Evolutionary conservation across 2,797 vertebrate genomes (phyloP), one percentile per base, ranked within the genome.

Genomic region (Hylomyscus alleni): DNA sequence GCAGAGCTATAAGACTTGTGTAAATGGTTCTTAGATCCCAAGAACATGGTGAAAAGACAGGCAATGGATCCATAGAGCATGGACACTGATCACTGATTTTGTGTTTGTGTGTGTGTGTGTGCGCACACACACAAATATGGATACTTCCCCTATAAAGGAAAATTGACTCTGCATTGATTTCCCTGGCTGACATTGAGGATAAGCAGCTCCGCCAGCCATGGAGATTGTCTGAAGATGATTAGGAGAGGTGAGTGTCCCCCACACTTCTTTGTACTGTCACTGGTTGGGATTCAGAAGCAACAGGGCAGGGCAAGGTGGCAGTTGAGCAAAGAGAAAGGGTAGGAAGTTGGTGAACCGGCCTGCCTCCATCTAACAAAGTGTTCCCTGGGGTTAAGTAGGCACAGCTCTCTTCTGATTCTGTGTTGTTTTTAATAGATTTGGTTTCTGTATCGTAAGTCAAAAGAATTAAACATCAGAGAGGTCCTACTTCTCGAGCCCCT

Each of bases 1-100:
- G 96, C 94, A n/a, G 88, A 73, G 0, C 94, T 97, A 91, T 94
- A 67, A 56, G 19, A 56, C 91, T 92, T 83, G 94, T 93, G 50
- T 54, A 97, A 92, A 85, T 93, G 88, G 44, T 84, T 97, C 95
- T 95, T 52, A 83, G 0, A 0, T 94, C 94, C 73, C 40, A n/a
- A 80, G 86, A 86, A 96, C 20, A 73, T 78, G 95, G 20, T 82
- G 95, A 54, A 65, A 91, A 1, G 2, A 37, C 14, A 12, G 82
- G 95, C 26, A 0, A 1, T 50, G 76, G 89, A 95, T 94, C 54
- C 87, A 67, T 93, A 88, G 93, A 95, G 77, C 67, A 3, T 40
- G 15, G 34, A 7, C 58, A 92, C 14, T 17, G 96, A 54, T 10
- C 31, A 67, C 65, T 67, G 65, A 65, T 65, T 65, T 26, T 65